Evolutionary conservation across 1,140 invertebrate genomes (phyloP).

Genomic region (Bombus superbus): DNA sequence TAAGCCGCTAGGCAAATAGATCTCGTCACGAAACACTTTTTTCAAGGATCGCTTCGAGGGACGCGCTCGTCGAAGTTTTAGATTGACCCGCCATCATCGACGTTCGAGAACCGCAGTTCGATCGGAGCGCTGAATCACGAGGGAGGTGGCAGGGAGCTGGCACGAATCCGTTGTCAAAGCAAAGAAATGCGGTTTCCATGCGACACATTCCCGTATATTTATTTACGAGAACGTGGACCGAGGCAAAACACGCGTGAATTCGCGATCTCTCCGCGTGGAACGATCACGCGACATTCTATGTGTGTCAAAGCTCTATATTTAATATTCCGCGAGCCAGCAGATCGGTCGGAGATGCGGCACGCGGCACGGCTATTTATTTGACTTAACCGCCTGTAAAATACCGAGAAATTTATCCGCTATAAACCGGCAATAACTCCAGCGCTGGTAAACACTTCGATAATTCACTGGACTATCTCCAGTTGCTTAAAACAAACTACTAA

Average conservation of each 20-base stretch:
- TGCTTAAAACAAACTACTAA: slow-evolving; percentile 35
- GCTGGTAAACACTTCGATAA: slow-evolving; percentile 26
- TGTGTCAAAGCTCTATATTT: slow-evolving; percentile 49
- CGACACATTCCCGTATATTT: slow-evolving; percentile 5
- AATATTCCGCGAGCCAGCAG: slow-evolving; percentile 15
- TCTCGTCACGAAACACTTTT: slow-evolving; percentile 42
- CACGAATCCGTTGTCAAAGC: background rate
- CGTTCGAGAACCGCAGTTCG: background rate
- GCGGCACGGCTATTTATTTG: slow-evolving; percentile 38
- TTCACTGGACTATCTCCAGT: slow-evolving; percentile 1
- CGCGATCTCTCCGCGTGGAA: background rate
- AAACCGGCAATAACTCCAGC: slow-evolving; percentile 38
- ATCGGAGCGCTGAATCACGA: background rate
- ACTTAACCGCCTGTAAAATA: slow-evolving; percentile 34
- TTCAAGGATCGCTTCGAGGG: slow-evolving; percentile 46
- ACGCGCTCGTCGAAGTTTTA: background rate
- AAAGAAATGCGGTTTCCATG: slow-evolving; percentile 1
- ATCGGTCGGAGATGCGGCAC: background rate
- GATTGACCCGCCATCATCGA: too few relatives aligned
- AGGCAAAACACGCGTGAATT: background rate
- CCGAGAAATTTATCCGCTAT: slow-evolving; percentile 34
- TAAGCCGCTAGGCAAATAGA: slow-evolving; percentile 58
- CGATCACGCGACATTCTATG: slow-evolving; percentile 41
- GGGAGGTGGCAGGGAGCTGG: background rate
- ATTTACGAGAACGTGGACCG: background rate